Base-by-base conservation (phyloP, 1,140 invertebrate species). In the Papilio aristodemus region DNA sequence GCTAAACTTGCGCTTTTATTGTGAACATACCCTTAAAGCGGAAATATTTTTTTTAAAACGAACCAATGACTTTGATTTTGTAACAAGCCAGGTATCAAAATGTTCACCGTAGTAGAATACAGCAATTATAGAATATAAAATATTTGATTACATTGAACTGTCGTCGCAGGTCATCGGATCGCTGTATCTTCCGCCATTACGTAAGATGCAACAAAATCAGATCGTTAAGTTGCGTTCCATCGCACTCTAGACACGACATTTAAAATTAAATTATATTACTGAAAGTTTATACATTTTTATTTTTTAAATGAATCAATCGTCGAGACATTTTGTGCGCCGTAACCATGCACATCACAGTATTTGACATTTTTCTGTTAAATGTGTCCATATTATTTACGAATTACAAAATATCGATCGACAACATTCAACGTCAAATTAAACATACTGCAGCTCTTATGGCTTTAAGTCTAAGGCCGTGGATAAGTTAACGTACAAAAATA, bases 401-500 rank as follows among this genome's bases (percentile, higher is more conserved):
- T 7, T 54, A 54, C 19, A 54, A 54, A 54, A 54, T 54, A 22
- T 19, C n/a, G 38, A 8, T 38, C 36, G 37, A 62, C 19, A 22
- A 50, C 2, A 54, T 54, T 22, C 5, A 25, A 17, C 17, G 11
- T 19, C 43, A 50, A 50, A 43, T 6, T 17, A 6, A 43, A 14
- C 14, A 43, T 43, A 17, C 32, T 37, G 58, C 58, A 50, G 19
- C 46, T 32, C 2, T 50, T 50, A 8, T 19, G n/a, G 58, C 58
- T 9, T 60, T 58, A 62, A 62, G 59, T 62, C 36, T 19, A 17
- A 36, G 17, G 59, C 59, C 59, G 36, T 62, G n/a, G 32, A 27
- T 62, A 38, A 32, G 36, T 39, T 9, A 17, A 62, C 27, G 38
- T 38, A n/a, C n/a, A n/a, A 62, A 57, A 38, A 62, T 38, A 62